Percentiles rank a stretch among this genome's conserved stretches.
Conservation (phyloP, 2,113 vertebrate genomes). For the Caranx ignobilis region DNA sequence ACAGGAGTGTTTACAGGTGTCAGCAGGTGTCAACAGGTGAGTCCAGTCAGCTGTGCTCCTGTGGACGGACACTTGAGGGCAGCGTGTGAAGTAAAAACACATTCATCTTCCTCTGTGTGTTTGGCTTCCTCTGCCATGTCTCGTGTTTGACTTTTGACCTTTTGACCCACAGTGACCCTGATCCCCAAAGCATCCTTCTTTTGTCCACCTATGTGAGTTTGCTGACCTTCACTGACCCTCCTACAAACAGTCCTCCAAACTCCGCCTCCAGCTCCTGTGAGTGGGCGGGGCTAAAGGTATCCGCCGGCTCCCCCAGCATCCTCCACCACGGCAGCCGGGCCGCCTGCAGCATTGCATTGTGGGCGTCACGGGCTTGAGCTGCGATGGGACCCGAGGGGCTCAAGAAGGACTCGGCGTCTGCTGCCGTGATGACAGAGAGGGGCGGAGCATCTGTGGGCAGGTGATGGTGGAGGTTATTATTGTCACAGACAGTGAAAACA, state of each 20-base stretch:
- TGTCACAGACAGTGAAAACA: no score
- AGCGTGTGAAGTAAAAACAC: no score
- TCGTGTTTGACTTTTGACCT: no score
- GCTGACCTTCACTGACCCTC: conserved; percentile 64
- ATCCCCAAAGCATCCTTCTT: not conserved
- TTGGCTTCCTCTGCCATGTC: no score
- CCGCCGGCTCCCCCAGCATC: conserved; percentile 83
- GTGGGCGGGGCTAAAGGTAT: conserved; percentile 55
- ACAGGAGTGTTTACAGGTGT: no score
- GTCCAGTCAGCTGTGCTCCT: no score
- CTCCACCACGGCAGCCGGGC: conserved; percentile 91
- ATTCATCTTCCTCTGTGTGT: no score
- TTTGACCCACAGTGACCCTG: no score
- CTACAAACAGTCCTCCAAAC: conserved; percentile 86
- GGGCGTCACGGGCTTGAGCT: conserved; percentile 87
- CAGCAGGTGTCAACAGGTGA: no score
- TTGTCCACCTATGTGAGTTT: not conserved
- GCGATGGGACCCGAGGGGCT: conserved; percentile 89
- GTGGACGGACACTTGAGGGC: no score
- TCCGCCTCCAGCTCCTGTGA: conserved; percentile 83
- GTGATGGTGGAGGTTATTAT: no score
- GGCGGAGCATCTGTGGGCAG: conserved; percentile 86
- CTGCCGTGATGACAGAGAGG: conserved; percentile 80
- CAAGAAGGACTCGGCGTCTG: conserved; percentile 84
- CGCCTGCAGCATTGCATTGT: conserved; percentile 86